Base-by-base conservation (phyloP, 2,888 invertebrate genomes). In the Arctia plantaginis region DNA sequence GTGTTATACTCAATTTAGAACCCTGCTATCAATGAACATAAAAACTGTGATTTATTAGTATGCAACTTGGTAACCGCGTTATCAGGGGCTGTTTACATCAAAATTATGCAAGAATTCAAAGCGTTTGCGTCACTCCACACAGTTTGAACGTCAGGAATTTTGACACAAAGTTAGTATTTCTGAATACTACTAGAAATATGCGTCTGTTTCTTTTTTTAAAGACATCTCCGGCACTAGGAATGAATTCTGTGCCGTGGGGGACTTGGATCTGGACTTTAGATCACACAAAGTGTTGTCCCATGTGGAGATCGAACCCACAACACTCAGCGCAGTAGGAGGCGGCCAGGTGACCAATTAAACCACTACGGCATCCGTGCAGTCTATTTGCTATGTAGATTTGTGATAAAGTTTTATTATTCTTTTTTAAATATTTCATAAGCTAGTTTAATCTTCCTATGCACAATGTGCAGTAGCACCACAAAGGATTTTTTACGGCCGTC, bases 101-200 rank as follows among this genome's bases (percentile, higher is more conserved):
- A 73, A 81, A 82, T 84, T 84, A 84, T 79, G 80, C 80, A 78
- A 72, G 80, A 81, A 84, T 84, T 67, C 71, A 0, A 18, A 75
- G 39, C 75, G 66, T 18, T 66, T 33, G 66, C 35, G 55, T 41
- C 13, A 65, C 66, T 72, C 65, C 71, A 66, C 77, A 75, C 73
- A 82, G 78, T 78, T 79, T 80, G 75, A 77, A 69, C 41, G 69
- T 69, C 51, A 64, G 62, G 77, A 75, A 81, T 76, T 72, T 67
- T 59, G 71, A 35, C 44, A 77, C 67, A 76, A 76, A 82, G 74
- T 77, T 65, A 30, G 73, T 33, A 65, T 69, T 65, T 66, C 30
- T 33, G 18, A 66, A 55, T n/a, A 18, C 13, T 51, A 23, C 33
- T 59, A 27, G 27, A 47, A 71, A 65, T 64, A 71, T 44, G 33